phyloP scores from a whole-genome alignment of 1,140 invertebrate species.

The Drepana arcuata region DNA sequence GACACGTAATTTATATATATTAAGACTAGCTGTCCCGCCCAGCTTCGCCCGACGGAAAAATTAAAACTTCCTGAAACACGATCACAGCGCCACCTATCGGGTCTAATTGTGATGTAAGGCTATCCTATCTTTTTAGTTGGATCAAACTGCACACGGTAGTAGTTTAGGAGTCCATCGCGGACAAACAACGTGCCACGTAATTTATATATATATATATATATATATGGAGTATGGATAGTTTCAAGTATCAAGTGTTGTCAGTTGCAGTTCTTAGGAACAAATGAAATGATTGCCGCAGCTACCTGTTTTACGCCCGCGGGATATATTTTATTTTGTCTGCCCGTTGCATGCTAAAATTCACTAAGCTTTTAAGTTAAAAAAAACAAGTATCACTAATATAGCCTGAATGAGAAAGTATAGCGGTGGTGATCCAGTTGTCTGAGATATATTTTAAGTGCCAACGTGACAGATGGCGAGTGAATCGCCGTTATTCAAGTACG shows the following conservation, averaged over 20 bases:
- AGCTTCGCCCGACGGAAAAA: no score
- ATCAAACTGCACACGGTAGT: neutral
- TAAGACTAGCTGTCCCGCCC: no score
- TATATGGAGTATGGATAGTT: no score
- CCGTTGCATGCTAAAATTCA: slow-evolving; percentile 27
- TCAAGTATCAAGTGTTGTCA: slow-evolving; percentile 31
- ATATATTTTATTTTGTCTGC: slow-evolving; percentile 57
- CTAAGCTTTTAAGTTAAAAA: slow-evolving; percentile 7
- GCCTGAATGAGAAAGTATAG: no score
- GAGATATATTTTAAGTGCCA: no score
- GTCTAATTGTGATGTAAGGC: no score
- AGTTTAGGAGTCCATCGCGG: neutral
- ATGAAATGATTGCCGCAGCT: slow-evolving; percentile 45
- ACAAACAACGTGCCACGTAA: neutral
- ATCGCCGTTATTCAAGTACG: neutral
- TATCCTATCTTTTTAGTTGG: neutral
- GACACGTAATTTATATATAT: no score
- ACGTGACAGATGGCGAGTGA: neutral
- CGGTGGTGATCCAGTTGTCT: no score
- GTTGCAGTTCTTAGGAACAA: slow-evolving; percentile 17
- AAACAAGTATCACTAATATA: neutral
- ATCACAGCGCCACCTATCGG: no score
- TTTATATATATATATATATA: neutral
- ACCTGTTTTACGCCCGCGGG: slow-evolving; percentile 61
- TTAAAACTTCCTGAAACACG: no score